Conservation (phyloP, 2,888 invertebrate species). For the Ophonus ardosiacus region DNA sequence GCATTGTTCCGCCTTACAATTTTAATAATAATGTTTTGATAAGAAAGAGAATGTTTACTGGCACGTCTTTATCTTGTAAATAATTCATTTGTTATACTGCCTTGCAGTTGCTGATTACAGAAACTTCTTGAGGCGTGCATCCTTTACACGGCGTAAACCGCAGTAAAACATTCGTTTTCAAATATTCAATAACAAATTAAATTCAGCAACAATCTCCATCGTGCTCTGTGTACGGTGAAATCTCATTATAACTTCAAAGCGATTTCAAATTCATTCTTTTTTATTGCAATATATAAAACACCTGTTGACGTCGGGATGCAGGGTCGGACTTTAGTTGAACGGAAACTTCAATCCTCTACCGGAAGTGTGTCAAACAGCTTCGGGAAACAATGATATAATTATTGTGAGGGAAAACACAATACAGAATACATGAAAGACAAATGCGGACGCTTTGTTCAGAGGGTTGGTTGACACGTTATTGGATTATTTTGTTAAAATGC, state of each 20-base stretch:
- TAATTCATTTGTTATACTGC: too few relatives aligned
- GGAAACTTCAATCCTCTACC: constrained; percentile 38
- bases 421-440: constrained; percentile 41
- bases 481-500: neutral
- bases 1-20: too few relatives aligned
- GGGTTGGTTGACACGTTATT: constrained; percentile 7
- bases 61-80: too few relatives aligned
- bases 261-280: constrained; percentile 50
- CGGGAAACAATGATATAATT: constrained; percentile 44
- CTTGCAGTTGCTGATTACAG: too few relatives aligned
- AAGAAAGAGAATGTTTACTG: too few relatives aligned
- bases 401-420: constrained; percentile 36
- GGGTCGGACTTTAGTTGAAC: constrained; percentile 2
- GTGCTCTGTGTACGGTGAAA: constrained; percentile 43
- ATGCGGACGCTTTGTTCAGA: constrained; percentile 19
- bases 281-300: constrained; percentile 62
- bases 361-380: constrained; percentile 35
- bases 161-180: constrained; percentile 28
- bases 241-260: constrained; percentile 56
- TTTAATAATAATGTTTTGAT: too few relatives aligned
- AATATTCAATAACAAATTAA: constrained; percentile 41
- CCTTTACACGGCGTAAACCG: neutral
- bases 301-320: constrained; percentile 58
- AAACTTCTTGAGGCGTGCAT: too few relatives aligned
- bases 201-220: constrained; percentile 36